These are phyloP conservation scores for Scrobipalpa costella DNA, from an alignment of 2,888 invertebrate species.

Conservation along the genomic window DNA sequence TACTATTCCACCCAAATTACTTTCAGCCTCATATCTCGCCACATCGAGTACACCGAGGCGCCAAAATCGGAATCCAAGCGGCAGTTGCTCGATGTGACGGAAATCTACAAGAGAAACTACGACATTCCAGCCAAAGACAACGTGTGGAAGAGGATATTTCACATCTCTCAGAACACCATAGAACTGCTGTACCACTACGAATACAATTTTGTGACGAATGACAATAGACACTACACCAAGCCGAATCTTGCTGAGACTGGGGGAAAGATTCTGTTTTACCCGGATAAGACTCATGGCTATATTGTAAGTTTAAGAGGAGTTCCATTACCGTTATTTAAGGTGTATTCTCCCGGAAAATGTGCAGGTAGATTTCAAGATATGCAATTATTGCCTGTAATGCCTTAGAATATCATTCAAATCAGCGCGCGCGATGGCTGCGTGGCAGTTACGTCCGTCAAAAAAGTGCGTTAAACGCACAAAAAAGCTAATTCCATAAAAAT, in stretches of 20 bases:
- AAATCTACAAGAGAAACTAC: slow-evolving; percentile 83
- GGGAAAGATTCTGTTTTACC: slow-evolving; percentile 83
- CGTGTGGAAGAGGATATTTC: slow-evolving; percentile 84
- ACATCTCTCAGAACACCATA: slow-evolving; percentile 82
- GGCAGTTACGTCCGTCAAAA: no score
- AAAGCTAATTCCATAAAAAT: no score
- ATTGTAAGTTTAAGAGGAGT: slow-evolving; percentile 68
- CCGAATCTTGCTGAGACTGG: slow-evolving; percentile 87
- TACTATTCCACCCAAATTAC: background rate
- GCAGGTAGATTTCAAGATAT: no score
- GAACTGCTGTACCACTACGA: slow-evolving; percentile 84
- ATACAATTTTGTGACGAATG: slow-evolving; percentile 82
- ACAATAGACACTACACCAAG: slow-evolving; percentile 84
- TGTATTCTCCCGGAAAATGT: no score
- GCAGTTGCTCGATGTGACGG: slow-evolving; percentile 72
- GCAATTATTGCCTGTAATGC: no score
- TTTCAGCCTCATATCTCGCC: slow-evolving; percentile 61
- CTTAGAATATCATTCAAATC: no score
- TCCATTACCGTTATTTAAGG: no score
- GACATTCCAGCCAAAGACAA: slow-evolving; percentile 81
- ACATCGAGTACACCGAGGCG: slow-evolving; percentile 59
- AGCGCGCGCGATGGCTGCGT: no score
- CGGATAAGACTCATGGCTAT: slow-evolving; percentile 84
- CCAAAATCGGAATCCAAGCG: slow-evolving; percentile 62
- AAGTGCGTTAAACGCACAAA: no score